Evolutionary conservation across 1,140 invertebrate genomes (phyloP).

Genomic region (Hyles euphorbiae): DNA sequence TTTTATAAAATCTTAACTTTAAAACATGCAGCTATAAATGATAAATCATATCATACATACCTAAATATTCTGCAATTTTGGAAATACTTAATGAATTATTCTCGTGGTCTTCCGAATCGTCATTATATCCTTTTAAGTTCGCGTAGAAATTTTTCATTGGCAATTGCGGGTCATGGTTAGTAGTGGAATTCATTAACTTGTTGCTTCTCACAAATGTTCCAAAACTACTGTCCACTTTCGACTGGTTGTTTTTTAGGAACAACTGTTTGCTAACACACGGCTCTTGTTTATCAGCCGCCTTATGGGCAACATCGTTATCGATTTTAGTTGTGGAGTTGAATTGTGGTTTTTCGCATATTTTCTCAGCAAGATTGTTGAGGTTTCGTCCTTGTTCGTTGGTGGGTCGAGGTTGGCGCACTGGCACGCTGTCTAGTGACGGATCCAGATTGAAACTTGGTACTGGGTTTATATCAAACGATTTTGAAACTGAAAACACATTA

Average conservation of each 20-base stretch:
- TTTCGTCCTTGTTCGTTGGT: not conserved
- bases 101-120: conserved; percentile 46
- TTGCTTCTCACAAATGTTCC: not conserved
- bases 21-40: not conserved
- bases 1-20: not conserved
- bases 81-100: conserved; percentile 62
- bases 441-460: conserved; percentile 36
- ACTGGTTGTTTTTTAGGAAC: no score
- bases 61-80: conserved; percentile 61
- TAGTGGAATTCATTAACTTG: not conserved
- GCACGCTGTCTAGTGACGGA: conserved; percentile 47
- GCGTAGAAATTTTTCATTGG: conserved; percentile 41
- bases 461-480: conserved; percentile 9
- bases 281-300: no score
- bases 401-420: conserved; percentile 46
- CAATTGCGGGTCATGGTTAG: conserved; percentile 29
- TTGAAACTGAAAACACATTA: not conserved
- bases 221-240: no score
- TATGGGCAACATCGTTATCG: not conserved
- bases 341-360: conserved; percentile 2
- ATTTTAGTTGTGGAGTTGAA: not conserved
- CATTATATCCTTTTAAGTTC: conserved; percentile 30
- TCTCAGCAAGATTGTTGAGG: not conserved
- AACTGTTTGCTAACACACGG: no score
- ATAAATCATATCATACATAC: conserved; percentile 27